These are phyloP conservation scores for Myocastor coypus DNA, from an alignment of 2,113 vertebrate species.

Conservation along the genomic window DNA sequence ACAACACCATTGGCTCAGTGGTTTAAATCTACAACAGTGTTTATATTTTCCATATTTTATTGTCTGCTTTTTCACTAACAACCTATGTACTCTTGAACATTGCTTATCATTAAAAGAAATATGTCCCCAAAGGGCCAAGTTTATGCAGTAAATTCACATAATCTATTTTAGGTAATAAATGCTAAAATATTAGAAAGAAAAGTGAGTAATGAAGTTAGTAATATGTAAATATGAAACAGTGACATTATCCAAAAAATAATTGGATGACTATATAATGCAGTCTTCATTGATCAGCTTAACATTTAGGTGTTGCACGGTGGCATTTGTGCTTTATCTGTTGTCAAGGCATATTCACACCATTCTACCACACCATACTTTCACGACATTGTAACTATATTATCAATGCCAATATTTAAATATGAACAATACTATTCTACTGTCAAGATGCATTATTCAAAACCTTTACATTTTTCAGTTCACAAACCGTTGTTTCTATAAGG, in stretches of 20 bases:
- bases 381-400: neutral
- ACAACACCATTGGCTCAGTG: neutral
- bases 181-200: neutral
- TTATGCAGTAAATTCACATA: neutral
- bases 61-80: neutral
- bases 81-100: neutral
- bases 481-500: slow-evolving; percentile 1
- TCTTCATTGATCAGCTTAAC: neutral
- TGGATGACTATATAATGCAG: neutral
- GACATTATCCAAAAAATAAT: neutral
- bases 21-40: neutral
- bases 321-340: neutral
- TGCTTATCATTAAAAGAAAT: neutral
- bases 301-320: neutral
- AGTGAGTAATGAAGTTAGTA: neutral
- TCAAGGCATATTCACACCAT: neutral
- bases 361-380: neutral
- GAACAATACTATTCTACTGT: neutral
- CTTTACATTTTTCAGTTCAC: neutral
- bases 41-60: neutral
- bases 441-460: neutral
- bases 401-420: slow-evolving; percentile 38
- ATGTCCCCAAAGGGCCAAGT: neutral
- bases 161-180: neutral
- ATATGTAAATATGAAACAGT: neutral